A percentile compares a stretch with the other conserved stretches of the same genome.
Conservation (phyloP, 2,797 vertebrate genomes). For the Urophycis tenuis region DNA sequence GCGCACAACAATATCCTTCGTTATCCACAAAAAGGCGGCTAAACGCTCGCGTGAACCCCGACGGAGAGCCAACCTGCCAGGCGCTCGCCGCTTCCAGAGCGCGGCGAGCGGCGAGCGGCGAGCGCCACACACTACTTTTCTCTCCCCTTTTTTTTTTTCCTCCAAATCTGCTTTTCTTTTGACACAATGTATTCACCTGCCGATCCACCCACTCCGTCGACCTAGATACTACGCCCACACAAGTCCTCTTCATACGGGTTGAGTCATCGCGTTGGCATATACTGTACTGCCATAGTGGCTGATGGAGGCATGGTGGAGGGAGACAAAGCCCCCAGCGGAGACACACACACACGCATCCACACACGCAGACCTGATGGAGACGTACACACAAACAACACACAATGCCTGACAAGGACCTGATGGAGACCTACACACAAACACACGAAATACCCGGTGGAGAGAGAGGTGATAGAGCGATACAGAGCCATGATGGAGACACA, state of each 20-base stretch:
- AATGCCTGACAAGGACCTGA: no score
- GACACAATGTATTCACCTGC: conserved; percentile 62
- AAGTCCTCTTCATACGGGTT: conserved; percentile 45
- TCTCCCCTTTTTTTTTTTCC: background rate
- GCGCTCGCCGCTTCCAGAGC: background rate
- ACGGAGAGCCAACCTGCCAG: background rate
- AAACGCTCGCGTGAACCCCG: background rate
- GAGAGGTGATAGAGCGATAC: background rate
- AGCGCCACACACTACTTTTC: conserved; percentile 39
- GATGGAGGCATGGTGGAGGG: background rate
- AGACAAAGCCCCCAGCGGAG: background rate
- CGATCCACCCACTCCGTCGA: conserved; percentile 61
- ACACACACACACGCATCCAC: background rate
- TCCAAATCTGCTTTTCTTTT: conserved; percentile 43
- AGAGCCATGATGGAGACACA: background rate
- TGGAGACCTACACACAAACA: background rate
- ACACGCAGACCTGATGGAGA: no score
- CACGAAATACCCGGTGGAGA: no score
- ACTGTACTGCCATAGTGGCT: background rate
- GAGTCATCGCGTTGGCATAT: conserved; percentile 46
- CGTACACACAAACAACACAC: background rate
- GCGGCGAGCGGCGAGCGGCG: conserved; percentile 32
- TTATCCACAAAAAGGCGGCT: background rate
- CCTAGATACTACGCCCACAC: conserved; percentile 66
- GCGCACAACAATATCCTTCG: no score